A percentile compares a stretch with the other conserved stretches of the same genome.
phyloP scores from a whole-genome alignment of 2,113 vertebrate species.

The Solenodon paradoxus region DNA sequence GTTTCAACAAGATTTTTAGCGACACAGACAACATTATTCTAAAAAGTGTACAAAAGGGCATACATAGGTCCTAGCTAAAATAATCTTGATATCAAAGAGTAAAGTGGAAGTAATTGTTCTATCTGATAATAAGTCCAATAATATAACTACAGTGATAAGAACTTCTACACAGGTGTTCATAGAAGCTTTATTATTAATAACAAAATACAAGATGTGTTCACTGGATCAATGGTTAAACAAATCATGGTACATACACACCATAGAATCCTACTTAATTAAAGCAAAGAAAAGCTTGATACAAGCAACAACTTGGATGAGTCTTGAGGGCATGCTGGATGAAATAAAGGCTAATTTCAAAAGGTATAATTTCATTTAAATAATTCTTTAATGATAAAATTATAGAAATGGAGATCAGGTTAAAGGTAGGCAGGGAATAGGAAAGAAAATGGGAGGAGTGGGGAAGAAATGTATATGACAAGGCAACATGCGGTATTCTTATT shows the following conservation, averaged over 20 bases:
- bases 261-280: too few species aligned
- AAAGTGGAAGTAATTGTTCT: not conserved
- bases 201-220: too few species aligned
- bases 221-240: too few species aligned
- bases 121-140: not conserved
- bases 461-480: not conserved
- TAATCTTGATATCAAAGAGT: not conserved
- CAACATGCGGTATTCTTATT: constrained; percentile 5
- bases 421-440: not conserved
- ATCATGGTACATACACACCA: too few species aligned
- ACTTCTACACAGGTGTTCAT: not conserved
- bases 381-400: too few species aligned
- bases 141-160: not conserved
- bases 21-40: not conserved
- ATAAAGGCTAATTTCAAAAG: not conserved
- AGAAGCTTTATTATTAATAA: not conserved
- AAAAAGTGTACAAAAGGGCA: not conserved
- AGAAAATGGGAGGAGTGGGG: not conserved
- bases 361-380: not conserved
- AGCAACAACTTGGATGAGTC: too few species aligned
- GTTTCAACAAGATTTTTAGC: not conserved
- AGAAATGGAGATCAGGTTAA: not conserved
- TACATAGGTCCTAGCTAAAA: not conserved
- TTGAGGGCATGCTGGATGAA: too few species aligned
- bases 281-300: too few species aligned